Conservation (phyloP, 2,113 vertebrate species). For the Chunga burmeisteri region DNA sequence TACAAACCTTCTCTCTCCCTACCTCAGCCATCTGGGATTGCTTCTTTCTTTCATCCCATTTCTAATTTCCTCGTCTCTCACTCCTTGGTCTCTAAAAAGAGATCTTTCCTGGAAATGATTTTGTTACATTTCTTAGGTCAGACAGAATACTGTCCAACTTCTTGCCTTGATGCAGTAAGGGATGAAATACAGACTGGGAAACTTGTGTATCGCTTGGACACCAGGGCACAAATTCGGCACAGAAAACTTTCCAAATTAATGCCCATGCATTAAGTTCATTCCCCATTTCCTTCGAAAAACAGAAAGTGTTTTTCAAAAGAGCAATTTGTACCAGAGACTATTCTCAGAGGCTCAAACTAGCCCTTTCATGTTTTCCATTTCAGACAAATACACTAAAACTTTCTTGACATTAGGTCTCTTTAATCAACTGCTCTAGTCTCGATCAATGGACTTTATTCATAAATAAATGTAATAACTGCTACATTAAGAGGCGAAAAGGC, state of each 20-base stretch:
- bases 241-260: conserved; percentile 42
- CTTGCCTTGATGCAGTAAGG: background rate
- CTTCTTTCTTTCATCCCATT: background rate
- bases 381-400: background rate
- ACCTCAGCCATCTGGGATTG: background rate
- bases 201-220: background rate
- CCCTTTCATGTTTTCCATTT: background rate
- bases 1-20: background rate
- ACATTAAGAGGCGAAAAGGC: background rate
- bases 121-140: background rate
- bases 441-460: background rate
- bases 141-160: background rate
- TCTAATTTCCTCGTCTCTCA: background rate
- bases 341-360: conserved; percentile 11
- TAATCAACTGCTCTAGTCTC: background rate
- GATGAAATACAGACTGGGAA: background rate
- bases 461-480: background rate
- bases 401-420: background rate
- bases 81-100: background rate
- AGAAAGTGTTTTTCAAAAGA: background rate
- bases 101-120: background rate
- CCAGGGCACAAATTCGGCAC: background rate
- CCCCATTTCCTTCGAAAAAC: conserved; percentile 42
- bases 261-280: background rate
- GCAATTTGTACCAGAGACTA: background rate